Conservation (phyloP, 1,140 invertebrate species). For the Meloidogyne chitwoodi region DNA sequence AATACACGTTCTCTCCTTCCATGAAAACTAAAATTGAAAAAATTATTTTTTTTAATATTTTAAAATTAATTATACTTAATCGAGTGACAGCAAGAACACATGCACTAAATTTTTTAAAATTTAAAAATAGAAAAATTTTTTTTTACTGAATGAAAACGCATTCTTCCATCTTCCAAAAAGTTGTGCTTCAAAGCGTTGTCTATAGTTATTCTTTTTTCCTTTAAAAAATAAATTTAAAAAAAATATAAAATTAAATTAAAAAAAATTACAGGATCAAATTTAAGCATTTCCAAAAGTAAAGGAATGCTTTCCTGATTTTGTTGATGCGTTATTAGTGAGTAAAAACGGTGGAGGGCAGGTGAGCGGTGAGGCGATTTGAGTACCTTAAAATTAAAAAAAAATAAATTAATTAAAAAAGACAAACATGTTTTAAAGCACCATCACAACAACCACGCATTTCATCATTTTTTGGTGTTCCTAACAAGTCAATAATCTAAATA, state of each 20-base stretch:
- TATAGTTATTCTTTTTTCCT: constrained; percentile 89
- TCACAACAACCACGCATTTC: constrained; percentile 94
- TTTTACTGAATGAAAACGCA: constrained; percentile 82
- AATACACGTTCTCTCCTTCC: constrained; percentile 75
- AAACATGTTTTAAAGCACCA: constrained; percentile 85
- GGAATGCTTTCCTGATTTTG: constrained; percentile 90
- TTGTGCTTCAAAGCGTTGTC: constrained; percentile 88
- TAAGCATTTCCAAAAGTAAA: constrained; percentile 92
- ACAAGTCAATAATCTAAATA: neutral
- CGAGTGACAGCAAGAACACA: constrained; percentile 90
- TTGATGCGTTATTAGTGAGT: constrained; percentile 18
- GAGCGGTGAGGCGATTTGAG: constrained; percentile 72
- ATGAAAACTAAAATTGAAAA: constrained; percentile 55
- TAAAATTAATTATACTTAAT: neutral
- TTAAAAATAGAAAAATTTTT: neutral
- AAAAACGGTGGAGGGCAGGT: constrained; percentile 32
- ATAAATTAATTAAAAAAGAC: constrained; percentile 57
- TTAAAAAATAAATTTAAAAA: constrained; percentile 35
- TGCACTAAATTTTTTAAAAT: constrained; percentile 67
- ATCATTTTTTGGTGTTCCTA: constrained; percentile 75
- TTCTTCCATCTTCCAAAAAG: constrained; percentile 90
- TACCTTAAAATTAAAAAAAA: neutral
- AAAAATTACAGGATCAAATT: constrained; percentile 85
- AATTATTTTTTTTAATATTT: neutral
- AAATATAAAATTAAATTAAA: neutral